Evolutionary conservation across 2,113 vertebrate genomes (phyloP).

Genomic region (Pseudopipra pipra): DNA sequence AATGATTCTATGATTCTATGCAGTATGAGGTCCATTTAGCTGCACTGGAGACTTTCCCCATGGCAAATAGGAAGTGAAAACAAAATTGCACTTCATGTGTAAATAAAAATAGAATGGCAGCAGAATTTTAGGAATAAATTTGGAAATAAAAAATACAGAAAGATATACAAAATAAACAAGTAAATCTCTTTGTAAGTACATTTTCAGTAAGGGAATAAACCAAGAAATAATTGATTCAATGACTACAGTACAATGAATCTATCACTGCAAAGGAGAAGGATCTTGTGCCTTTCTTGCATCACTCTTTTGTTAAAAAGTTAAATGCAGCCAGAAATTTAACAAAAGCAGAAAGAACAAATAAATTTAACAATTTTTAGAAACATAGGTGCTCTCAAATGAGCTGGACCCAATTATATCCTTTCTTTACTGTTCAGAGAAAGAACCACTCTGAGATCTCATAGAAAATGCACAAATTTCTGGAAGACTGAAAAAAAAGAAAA

Average conservation of each 20-base stretch:
- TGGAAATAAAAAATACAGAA: not conserved
- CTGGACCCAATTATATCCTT: not conserved
- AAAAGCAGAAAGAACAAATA: not conserved
- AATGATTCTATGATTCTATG: not conserved
- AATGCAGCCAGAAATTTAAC: not conserved
- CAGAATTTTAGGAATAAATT: not conserved
- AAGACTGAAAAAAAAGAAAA: not conserved
- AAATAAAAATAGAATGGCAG: not conserved
- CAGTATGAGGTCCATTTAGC: not conserved
- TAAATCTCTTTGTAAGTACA: not conserved
- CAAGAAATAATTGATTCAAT: not conserved
- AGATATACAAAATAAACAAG: not conserved
- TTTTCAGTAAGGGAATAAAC: not conserved
- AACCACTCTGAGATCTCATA: not conserved
- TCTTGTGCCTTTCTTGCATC: not conserved
- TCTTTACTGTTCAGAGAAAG: not conserved
- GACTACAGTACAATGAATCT: not conserved
- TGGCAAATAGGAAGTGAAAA: not conserved
- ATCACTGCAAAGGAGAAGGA: not conserved
- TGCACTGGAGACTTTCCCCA: not conserved
- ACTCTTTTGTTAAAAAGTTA: not conserved
- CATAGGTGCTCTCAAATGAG: not conserved
- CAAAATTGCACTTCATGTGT: not conserved
- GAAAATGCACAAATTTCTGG: not conserved
- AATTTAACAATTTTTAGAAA: not conserved